Evolutionary conservation across 2,888 invertebrate species (phyloP), one percentile per base, ranked within the genome.

Genomic region (Drosophila pseudotalamancana): DNA sequence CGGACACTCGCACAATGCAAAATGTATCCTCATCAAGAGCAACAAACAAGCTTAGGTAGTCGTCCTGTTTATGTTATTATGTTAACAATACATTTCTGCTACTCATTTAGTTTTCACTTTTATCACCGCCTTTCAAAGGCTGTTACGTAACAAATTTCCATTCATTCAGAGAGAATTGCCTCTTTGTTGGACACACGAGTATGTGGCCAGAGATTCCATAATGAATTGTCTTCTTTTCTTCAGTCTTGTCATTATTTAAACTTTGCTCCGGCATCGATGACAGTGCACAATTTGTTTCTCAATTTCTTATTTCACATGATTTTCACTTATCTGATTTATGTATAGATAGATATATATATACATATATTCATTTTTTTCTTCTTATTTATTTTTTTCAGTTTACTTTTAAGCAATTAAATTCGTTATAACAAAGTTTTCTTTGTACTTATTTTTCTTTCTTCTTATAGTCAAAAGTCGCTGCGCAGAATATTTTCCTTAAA

Each of bases 81-180:
- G 71, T 79, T 62, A 53, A 76, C 73, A 70, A 67, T 70, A 68
- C 46, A 64, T 76, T 75, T 74, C 9, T 61, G 72, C 65, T 73
- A 61, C 62, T 63, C 79, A 80, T 80, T 77, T 70, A 65, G 75
- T 80, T 80, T 80, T 74, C 77, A 80, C 84, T 80, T 80, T 80
- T 67, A 61, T 40, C 63, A 39, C 49, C 54, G 49, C 48, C 64
- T 59, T 80, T 77, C 81, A 60, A 66, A 49, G 39, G 62, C 59
- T 73, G 73, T 79, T 79, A 76, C 73, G 79, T 61, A 82, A 76
- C 66, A 63, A 35, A 62, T 70, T 79, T 72, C 54, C 50, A 51
- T 51, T 72, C 18, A 61, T 25, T 14, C 40, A 35, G 29, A 45
- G 23, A 29, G 55, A 67, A 62, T 42, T 35, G 31, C 29, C 37